Conservation (phyloP, 2,113 vertebrate genomes). For the Andinoacara biseriatus region DNA sequence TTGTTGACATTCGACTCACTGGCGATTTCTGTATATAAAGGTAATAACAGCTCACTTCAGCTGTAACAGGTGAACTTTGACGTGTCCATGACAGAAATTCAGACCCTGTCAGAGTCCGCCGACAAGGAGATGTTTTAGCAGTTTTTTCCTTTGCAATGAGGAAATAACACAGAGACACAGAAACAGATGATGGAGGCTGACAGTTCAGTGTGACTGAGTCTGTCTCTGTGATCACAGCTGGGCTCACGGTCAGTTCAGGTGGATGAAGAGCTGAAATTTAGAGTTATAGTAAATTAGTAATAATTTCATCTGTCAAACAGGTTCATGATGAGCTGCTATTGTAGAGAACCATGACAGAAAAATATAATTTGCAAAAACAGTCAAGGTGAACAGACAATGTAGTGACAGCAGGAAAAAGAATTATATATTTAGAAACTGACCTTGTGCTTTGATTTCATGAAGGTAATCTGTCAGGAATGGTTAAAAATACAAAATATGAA, state of each 20-base stretch:
- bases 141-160: not conserved
- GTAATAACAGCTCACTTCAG: constrained; percentile 30
- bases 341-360: no score
- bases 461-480: no score
- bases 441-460: no score
- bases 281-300: no score
- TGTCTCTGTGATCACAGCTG: not conserved
- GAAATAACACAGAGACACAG: rapidly evolving
- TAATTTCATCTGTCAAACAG: no score
- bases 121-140: rapidly evolving
- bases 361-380: no score
- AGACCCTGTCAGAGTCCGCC: not conserved
- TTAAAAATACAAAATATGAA: no score
- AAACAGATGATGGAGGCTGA: not conserved
- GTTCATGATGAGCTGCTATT: no score
- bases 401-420: no score
- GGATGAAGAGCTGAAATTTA: not conserved
- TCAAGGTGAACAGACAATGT: no score
- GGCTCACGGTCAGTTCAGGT: not conserved
- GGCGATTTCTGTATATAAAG: not conserved
- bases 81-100: not conserved
- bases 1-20: not conserved
- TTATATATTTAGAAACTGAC: no score
- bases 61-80: not conserved
- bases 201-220: rapidly evolving